phyloP scores from a whole-genome alignment of 1,140 invertebrate species.

The Marisa cornuarietis region DNA sequence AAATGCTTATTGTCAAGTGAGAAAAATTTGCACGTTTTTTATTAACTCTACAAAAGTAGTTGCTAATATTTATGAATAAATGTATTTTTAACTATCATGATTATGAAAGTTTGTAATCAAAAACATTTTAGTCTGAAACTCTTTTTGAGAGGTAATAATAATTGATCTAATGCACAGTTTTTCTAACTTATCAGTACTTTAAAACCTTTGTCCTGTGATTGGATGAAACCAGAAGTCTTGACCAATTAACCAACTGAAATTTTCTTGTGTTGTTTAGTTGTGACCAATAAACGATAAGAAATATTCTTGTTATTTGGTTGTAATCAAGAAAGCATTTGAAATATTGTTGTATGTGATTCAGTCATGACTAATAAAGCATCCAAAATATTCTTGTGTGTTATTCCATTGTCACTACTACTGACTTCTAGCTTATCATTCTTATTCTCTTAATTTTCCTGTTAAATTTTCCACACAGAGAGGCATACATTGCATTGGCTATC shows the following conservation, averaged over 20 bases:
- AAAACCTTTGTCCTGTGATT: neutral
- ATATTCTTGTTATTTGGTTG: no score
- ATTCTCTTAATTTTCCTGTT: neutral
- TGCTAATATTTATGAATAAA: neutral
- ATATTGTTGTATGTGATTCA: neutral
- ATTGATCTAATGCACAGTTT: neutral
- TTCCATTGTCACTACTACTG: neutral
- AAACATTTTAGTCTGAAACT: neutral
- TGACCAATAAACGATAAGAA: no score
- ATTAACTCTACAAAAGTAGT: neutral
- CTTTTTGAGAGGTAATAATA: neutral
- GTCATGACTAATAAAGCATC: neutral
- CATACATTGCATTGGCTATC: conserved; percentile 86
- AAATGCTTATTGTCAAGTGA: conserved; percentile 73
- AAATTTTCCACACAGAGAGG: conserved; percentile 66
- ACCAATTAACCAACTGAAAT: no score
- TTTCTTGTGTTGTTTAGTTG: no score
- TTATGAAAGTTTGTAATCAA: neutral
- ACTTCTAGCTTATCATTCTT: neutral
- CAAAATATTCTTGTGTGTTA: neutral
- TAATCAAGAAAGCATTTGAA: no score
- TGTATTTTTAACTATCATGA: neutral
- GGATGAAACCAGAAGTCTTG: no score
- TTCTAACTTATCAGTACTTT: neutral
- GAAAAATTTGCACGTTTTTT: conserved; percentile 19